These are phyloP conservation scores for Acholoe squamosa DNA, from an alignment of 2,888 invertebrate genomes.

Conservation along the genomic window DNA sequence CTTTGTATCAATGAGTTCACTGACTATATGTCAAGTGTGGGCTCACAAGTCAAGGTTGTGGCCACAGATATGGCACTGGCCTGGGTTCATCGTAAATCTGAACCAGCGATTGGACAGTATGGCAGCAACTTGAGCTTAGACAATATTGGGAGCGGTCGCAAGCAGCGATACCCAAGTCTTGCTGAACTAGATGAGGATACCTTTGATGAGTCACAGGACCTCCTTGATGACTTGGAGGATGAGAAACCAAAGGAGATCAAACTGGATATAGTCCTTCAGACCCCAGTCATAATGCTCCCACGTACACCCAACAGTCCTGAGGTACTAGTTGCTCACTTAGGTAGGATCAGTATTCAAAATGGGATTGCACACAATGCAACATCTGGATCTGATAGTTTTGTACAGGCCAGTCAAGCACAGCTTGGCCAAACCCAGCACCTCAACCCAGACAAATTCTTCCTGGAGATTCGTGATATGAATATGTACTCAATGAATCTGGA, in stretches of 20 bases:
- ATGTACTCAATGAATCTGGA: conserved; percentile 90
- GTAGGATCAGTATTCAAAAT: conserved; percentile 88
- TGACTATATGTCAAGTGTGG: conserved; percentile 92
- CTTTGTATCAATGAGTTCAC: conserved; percentile 95
- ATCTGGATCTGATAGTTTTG: background rate
- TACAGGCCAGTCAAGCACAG: background rate
- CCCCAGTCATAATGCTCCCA: conserved; percentile 95
- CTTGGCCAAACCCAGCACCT: background rate
- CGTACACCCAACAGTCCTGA: conserved; percentile 90
- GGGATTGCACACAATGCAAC: conserved; percentile 42
- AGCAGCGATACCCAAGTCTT: background rate
- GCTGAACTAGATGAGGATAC: conserved; percentile 36
- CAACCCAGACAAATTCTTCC: conserved; percentile 63
- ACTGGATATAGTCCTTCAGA: conserved; percentile 92
- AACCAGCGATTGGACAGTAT: conserved; percentile 70
- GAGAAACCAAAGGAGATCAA: conserved; percentile 44
- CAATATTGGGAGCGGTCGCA: conserved; percentile 62
- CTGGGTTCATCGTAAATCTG: conserved; percentile 84
- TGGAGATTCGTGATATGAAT: conserved; percentile 88
- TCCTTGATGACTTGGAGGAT: background rate
- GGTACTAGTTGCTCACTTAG: conserved; percentile 95
- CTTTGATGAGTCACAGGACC: background rate
- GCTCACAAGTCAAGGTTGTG: conserved; percentile 92
- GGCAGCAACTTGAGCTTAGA: conserved; percentile 69
- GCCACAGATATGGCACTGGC: conserved; percentile 97